phyloP scores from a whole-genome alignment of 2,797 vertebrate species.

The Tarsius wallacei region DNA sequence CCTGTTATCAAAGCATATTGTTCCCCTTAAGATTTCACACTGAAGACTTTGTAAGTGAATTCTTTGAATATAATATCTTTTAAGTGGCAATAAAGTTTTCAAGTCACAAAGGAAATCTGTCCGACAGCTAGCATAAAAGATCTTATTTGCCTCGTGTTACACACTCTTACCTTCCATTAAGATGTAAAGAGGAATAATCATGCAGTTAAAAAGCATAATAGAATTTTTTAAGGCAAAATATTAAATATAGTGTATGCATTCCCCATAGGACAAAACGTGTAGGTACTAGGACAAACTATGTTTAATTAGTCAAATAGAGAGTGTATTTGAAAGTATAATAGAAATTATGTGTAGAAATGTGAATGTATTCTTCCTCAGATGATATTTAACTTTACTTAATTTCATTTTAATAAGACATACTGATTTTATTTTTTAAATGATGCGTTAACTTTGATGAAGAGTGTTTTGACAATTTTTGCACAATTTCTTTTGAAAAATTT shows the following conservation, averaged over 20 bases:
- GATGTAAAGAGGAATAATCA: conserved; percentile 79
- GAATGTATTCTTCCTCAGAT: background rate
- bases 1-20: background rate
- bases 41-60: background rate
- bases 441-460: background rate
- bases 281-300: background rate
- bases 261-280: conserved; percentile 23
- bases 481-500: background rate
- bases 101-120: conserved; percentile 68
- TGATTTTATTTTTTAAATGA: background rate
- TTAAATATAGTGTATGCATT: conserved; percentile 50
- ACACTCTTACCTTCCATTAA: conserved; percentile 84
- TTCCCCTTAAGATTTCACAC: background rate
- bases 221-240: conserved; percentile 74
- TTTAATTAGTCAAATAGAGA: background rate
- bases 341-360: background rate
- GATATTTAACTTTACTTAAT: background rate
- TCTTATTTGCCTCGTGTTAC: conserved; percentile 77
- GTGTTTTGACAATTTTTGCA: background rate
- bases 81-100: background rate
- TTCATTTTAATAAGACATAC: background rate
- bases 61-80: background rate
- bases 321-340: background rate
- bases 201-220: conserved; percentile 68
- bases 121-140: conserved; percentile 78